Percentiles rank a stretch among this genome's conserved stretches.
Conservation (phyloP, 2,797 vertebrate genomes). For the Psittacula derbiana region DNA sequence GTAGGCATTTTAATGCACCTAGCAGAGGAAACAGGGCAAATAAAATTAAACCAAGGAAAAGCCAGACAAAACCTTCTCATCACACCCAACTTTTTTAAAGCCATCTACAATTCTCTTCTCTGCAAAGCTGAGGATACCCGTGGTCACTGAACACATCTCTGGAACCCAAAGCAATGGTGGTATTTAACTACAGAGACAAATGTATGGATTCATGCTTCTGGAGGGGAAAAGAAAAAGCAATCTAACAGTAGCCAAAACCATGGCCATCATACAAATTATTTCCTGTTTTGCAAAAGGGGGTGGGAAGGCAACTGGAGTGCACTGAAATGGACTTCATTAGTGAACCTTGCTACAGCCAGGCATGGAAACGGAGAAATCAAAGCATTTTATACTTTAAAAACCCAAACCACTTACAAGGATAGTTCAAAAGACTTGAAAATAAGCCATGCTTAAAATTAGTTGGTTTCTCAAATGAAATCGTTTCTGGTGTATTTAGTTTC, state of each 20-base stretch:
- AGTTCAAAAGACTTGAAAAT: neutral
- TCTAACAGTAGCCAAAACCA: neutral
- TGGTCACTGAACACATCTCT: neutral
- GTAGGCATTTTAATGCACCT: neutral
- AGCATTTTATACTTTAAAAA: neutral
- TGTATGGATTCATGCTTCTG: neutral
- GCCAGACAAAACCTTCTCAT: accelerated
- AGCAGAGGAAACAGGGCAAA: neutral
- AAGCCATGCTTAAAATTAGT: neutral
- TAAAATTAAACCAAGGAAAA: neutral
- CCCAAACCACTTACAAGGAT: neutral
- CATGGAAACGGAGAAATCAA: neutral
- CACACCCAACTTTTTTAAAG: neutral
- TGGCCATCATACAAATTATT: neutral
- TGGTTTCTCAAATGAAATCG: neutral
- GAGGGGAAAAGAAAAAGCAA: neutral
- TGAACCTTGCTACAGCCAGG: neutral
- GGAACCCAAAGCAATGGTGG: neutral
- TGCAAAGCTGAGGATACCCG: neutral
- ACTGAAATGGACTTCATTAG: neutral
- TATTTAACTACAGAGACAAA: neutral
- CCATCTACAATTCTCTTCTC: neutral
- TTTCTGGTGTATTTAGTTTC: neutral
- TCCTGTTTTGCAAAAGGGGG: neutral
- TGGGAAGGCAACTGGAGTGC: neutral